Evolutionary conservation across 2,113 vertebrate species (phyloP), one percentile per base, ranked within the genome.

Genomic region (Nothoprocta pentlandii): DNA sequence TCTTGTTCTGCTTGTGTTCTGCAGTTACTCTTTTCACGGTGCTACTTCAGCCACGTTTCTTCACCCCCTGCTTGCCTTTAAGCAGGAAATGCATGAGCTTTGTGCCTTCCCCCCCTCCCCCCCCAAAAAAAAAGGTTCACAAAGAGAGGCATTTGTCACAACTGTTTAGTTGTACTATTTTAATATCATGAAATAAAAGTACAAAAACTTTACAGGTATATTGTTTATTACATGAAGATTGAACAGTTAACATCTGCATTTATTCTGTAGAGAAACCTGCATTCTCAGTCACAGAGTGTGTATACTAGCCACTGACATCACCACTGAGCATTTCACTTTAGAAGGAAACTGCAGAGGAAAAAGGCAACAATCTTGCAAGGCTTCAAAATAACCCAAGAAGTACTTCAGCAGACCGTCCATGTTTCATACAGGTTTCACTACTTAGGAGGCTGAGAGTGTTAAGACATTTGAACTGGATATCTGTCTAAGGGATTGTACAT

Each of bases 131-230:
- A 82, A 95, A 96, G 80, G 95, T 83, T 78, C 58, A 91, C 73
- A 90, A 94, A 90, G 94, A 3, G 81, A 87, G 69, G 46, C 95
- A 66, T 92, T 85, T 90, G 95, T 96, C 93, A 93, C 86, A 96
- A 85, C 41, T 94, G 95, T 95, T 97, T 84, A 94, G 96, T 95
- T 97, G 97, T 89, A 96, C 71, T 97, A 69, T 95, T 98, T 98
- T 98, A 97, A 97, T 98, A 97, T 97, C 84, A 97, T 96, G 97
- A 98, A 98, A 96, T 97, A 97, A 97, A 97, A 98, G 95, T 98
- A 98, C 95, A 97, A 98, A 98, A 97, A 97, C 56, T 95, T 95
- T 97, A 97, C 96, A 96, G 94, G 96, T 97, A 93, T 96, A 95
- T 84, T 90, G 92, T 97, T 97, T 95, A 95, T 96, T 97, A 97